Evolutionary conservation across 2,797 vertebrate genomes (phyloP).

Genomic region (Sitta carolinensis): DNA sequence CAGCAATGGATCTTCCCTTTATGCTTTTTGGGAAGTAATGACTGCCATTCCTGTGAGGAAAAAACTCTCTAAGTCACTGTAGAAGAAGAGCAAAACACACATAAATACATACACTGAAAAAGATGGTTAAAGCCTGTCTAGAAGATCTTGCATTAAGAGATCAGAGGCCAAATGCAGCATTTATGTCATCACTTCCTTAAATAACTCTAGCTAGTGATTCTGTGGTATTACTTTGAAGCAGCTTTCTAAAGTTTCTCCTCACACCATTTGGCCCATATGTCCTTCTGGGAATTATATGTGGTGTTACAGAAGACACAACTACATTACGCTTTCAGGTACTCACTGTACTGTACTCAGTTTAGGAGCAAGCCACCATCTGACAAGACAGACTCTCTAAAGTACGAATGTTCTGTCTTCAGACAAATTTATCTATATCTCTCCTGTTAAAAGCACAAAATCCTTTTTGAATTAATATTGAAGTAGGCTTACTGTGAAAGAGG

Average conservation of each 20-base stretch:
- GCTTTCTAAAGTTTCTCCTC: background rate
- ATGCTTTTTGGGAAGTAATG: background rate
- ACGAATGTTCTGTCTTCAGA: background rate
- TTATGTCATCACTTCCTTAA: constrained; percentile 20
- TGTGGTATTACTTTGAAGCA: background rate
- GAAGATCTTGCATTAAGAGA: background rate
- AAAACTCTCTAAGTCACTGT: background rate
- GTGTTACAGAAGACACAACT: background rate
- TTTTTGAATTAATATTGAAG: constrained; percentile 2
- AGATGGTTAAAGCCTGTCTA: background rate
- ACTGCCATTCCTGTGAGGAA: background rate
- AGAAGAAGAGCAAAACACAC: background rate
- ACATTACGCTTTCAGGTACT: background rate
- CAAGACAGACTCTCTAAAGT: background rate
- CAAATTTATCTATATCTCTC: background rate
- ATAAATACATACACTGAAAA: background rate
- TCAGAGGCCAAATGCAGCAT: constrained; percentile 5
- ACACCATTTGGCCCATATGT: background rate
- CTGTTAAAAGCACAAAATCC: background rate
- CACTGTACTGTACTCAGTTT: background rate
- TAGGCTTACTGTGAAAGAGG: background rate
- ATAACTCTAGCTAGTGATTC: background rate
- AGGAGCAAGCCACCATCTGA: background rate
- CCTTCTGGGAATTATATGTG: background rate
- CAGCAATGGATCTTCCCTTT: background rate